phyloP scores from a whole-genome alignment of 2,888 invertebrate genomes.

The Brachylomia viminalis region DNA sequence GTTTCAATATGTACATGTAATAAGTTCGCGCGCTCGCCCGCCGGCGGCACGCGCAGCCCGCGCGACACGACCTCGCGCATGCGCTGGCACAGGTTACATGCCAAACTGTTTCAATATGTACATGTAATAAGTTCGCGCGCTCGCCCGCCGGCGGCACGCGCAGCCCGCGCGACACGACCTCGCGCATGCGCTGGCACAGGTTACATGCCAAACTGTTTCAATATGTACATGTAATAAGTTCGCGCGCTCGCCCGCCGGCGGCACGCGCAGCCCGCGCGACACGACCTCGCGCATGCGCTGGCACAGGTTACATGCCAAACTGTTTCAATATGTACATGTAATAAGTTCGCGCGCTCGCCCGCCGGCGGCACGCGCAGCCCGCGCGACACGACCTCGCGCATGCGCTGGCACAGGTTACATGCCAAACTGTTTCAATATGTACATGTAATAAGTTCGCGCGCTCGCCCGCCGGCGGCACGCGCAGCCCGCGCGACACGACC shows the following conservation, averaged over 20 bases:
- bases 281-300: constrained; percentile 76
- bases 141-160: no score
- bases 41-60: constrained; percentile 71
- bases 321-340: no score
- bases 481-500: constrained; percentile 71
- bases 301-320: no score
- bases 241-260: constrained; percentile 78
- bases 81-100: constrained; percentile 75
- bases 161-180: no score
- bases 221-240: no score
- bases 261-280: constrained; percentile 68
- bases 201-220: neutral
- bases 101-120: no score
- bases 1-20: neutral
- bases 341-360: no score
- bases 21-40: constrained; percentile 79
- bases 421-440: neutral
- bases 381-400: no score
- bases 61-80: constrained; percentile 74
- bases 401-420: no score
- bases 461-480: constrained; percentile 75
- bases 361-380: no score
- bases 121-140: no score
- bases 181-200: no score
- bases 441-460: constrained; percentile 69